Base-by-base conservation (phyloP, 1,140 invertebrate species). In the Polypedilum pembai region DNA sequence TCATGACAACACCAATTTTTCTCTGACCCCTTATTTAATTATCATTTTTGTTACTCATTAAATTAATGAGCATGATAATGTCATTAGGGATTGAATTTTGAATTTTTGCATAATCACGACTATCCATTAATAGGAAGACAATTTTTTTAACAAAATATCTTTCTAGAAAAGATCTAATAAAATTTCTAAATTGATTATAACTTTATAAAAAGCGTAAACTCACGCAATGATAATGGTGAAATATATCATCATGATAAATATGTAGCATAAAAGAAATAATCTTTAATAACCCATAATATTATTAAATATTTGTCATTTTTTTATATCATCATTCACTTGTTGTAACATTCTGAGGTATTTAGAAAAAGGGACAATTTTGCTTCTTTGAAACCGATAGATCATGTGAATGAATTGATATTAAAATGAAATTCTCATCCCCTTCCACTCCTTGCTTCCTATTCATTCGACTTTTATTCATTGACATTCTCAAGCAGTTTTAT, bases 261-360 rank as follows among this genome's bases (percentile, higher is more conserved):
- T 33, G 5, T 33, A 3, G 5, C 5, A 33, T 33, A 33, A 33
- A 33, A 33, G 24, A 33, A 33, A 33, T 33, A 33, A 33, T 5
- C 24, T 33, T 33, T 33, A 33, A 33, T 33, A 33, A 33, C 24
- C 24, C 24, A 33, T 33, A 5, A 56, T 56, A 17, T 69, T 69
- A 69, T 69, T 69, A 69, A 69, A 69, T 69, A 69, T 69, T 69
- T 69, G 65, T 20, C 65, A 69, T 69, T 69, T 69, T 66, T 69
- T 69, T 69, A 56, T 56, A 15, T 45, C 41, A 41, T 41, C 5
- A 12, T n/a, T 12, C 12, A 56, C 7, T n/a, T 56, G 45, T n/a
- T 56, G 41, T 15, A n/a, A n/a, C 12, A n/a, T 12, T 56, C n/a
- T 56, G 45, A 56, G 45, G 45, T 56, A 56, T 56, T 56, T 56